Evolutionary conservation across 2,888 invertebrate species (phyloP).

Genomic region (Operophtera brumata): DNA sequence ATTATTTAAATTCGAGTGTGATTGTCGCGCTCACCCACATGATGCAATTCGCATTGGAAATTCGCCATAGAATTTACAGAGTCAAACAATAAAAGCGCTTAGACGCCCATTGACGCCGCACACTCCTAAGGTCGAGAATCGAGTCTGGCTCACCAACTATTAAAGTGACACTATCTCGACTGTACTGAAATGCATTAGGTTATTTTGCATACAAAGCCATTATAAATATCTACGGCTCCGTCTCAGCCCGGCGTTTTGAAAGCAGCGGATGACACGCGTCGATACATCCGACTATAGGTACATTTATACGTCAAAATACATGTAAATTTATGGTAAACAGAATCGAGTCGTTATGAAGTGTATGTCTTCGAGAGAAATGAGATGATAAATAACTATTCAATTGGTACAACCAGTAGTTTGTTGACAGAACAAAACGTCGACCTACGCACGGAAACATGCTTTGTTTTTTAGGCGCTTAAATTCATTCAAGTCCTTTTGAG

Average conservation of each 20-base stretch:
- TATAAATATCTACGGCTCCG: constrained; percentile 75
- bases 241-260: constrained; percentile 64
- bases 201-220: constrained; percentile 78
- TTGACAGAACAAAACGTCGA: constrained; percentile 32
- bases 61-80: constrained; percentile 41
- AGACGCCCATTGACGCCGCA: constrained; percentile 44
- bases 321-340: constrained; percentile 72
- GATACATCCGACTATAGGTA: constrained; percentile 55
- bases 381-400: constrained; percentile 43
- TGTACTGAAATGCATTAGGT: constrained; percentile 64
- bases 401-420: constrained; percentile 39
- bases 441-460: constrained; percentile 20
- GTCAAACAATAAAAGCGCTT: constrained; percentile 44
- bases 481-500: constrained; percentile 17
- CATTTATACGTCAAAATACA: constrained; percentile 59
- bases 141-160: constrained; percentile 44
- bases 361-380: constrained; percentile 41
- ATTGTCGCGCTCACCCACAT: constrained; percentile 61
- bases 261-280: constrained; percentile 70
- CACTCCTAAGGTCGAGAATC: constrained; percentile 58
- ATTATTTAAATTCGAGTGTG: constrained; percentile 60
- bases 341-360: constrained; percentile 60
- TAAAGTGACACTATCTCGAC: constrained; percentile 56
- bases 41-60: constrained; percentile 45
- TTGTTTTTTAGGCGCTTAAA: constrained; percentile 14